Conservation (phyloP, 2,888 invertebrate genomes). For the Imbricaverruca yamaguchii region DNA sequence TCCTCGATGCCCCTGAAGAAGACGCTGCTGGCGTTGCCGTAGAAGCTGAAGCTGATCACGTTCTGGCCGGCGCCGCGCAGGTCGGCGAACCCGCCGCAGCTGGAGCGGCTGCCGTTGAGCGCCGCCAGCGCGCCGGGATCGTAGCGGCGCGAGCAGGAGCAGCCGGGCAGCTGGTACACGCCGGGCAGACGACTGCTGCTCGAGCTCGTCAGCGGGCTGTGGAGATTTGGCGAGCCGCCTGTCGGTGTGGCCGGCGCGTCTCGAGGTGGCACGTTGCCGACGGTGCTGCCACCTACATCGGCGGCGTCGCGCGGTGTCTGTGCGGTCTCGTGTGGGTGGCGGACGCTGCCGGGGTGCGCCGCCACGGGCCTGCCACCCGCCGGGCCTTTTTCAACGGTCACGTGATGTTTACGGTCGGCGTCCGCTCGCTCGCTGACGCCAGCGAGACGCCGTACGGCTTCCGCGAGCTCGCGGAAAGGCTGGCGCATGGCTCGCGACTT, state of each 20-base stretch:
- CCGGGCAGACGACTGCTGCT: not conserved
- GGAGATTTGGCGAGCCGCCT: not conserved
- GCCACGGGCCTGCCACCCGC: not conserved
- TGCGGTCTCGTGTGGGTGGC: not conserved
- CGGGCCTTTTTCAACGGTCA: too few species aligned
- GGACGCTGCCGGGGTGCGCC: not conserved
- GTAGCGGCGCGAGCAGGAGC: not conserved
- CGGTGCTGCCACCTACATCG: not conserved
- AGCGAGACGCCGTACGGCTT: not conserved
- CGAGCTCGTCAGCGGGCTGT: not conserved
- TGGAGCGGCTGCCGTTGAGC: not conserved
- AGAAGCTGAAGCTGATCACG: conserved; percentile 25
- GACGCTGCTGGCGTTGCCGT: conserved; percentile 25
- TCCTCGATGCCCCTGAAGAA: conserved; percentile 26
- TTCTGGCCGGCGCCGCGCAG: conserved; percentile 24
- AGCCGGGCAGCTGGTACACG: not conserved
- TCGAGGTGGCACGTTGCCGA: not conserved
- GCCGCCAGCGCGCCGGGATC: not conserved
- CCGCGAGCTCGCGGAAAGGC: not conserved
- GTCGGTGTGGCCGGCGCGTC: not conserved
- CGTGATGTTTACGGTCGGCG: too few species aligned
- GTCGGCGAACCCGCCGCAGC: not conserved
- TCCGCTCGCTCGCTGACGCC: not conserved
- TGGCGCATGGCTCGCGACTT: not conserved
- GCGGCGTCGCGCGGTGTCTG: not conserved